Percentiles rank a stretch among this genome's conserved stretches.
phyloP scores from a whole-genome alignment of 2,888 invertebrate species.

The Troides oblongomaculatus region DNA sequence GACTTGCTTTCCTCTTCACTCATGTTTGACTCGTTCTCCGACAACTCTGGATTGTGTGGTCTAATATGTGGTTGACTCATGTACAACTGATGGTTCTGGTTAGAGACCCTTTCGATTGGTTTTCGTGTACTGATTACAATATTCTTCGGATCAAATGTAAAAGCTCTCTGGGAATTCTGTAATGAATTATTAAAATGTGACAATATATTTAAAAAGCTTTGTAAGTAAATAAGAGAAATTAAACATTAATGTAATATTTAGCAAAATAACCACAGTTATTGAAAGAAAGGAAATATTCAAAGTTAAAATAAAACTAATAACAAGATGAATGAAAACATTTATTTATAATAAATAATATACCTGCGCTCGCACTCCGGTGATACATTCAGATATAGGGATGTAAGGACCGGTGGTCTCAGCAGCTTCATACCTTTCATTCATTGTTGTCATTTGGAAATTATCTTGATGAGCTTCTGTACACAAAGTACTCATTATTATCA shows the following conservation, averaged over 20 bases:
- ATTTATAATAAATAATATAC: background rate
- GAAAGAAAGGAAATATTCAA: too few species aligned
- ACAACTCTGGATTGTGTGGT: conserved; percentile 54
- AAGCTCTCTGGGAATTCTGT: conserved; percentile 57
- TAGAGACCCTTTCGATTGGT: conserved; percentile 44
- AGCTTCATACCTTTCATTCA: conserved; percentile 47
- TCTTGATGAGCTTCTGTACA: conserved; percentile 51
- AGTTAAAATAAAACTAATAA: too few species aligned
- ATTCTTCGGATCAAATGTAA: conserved; percentile 59
- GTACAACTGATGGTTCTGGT: conserved; percentile 47
- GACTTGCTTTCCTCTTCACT: conserved; percentile 71
- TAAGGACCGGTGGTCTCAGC: conserved; percentile 85
- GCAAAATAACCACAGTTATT: too few species aligned
- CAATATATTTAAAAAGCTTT: too few species aligned
- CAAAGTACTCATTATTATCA: background rate
- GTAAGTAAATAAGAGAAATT: too few species aligned
- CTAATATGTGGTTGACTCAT: conserved; percentile 59
- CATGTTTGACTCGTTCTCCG: conserved; percentile 66
- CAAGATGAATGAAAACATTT: background rate
- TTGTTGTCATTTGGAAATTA: conserved; percentile 34
- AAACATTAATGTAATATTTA: too few species aligned
- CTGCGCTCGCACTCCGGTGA: conserved; percentile 85
- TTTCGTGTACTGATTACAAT: conserved; percentile 52
- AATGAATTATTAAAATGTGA: conserved; percentile 13
- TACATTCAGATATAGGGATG: conserved; percentile 95